Base-by-base conservation (phyloP, 1,140 invertebrate genomes). In the Platorchestia sp. region DNA sequence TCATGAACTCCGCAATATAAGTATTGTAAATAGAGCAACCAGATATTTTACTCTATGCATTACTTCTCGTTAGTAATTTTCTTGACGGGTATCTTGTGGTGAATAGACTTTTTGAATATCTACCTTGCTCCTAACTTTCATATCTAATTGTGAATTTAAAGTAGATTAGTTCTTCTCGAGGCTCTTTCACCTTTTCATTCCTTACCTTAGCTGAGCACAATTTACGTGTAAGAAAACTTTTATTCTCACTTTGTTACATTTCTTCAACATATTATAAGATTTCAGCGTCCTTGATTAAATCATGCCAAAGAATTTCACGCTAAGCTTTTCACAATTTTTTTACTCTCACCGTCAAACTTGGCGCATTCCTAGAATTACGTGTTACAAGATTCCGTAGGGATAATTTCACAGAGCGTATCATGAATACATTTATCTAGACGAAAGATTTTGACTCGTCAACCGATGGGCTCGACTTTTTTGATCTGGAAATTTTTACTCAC, bases 81-180 rank as follows among this genome's bases (percentile, higher is more conserved):
- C 45, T 93, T 14, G 45, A 93, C 91, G 91, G 91, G 91, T 93
- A 45, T 93, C 91, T 93, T 93, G 45, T 93, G 91, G 45, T 93
- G 45, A 45, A 45, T 93, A 93, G 45, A 93, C 3, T 93, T 86
- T 93, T 45, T 93, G 40, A 45, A 93, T 93, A 93, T 93, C 45
- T 45, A 45, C n/a, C 45, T 93, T 93, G 91, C 91, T 93, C 91
- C 91, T 45, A 93, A 45, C 91, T 93, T 93, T 93, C 91, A 93
- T 93, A 93, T 93, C 91, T 93, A 93, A 93, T 45, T 93, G 91
- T 93, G 91, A 93, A 93, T 44, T 89, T 89, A 42, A 89, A 44
- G 40, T 93, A 93, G 91, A 93, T 42, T 93, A 93, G 91, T 89
- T 89, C 87, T n/a, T 89, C 41, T 89, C 43, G 41, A 42, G 87